Evolutionary conservation across 2,797 vertebrate species (phyloP).

Genomic region (Characodon lateralis): DNA sequence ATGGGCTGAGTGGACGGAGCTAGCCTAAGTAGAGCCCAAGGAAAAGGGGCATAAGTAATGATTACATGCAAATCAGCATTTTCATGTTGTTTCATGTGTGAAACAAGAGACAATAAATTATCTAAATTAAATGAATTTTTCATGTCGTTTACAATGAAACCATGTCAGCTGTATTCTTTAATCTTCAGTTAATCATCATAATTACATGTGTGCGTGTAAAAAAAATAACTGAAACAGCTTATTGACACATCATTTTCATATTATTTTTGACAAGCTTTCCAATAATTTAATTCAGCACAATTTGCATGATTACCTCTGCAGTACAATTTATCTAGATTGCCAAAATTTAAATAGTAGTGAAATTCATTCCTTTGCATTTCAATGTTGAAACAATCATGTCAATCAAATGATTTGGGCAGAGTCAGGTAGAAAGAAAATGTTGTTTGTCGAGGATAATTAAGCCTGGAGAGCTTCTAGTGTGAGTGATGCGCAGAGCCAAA

Average conservation of each 20-base stretch:
- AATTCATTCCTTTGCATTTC: slow-evolving; percentile 19
- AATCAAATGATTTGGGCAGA: slow-evolving; percentile 27
- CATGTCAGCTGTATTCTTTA: not conserved
- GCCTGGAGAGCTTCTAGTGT: slow-evolving; percentile 24
- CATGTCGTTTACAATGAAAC: not conserved
- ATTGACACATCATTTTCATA: slow-evolving; percentile 34
- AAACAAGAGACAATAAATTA: not conserved
- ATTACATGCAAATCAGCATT: not conserved
- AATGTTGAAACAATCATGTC: slow-evolving; percentile 31
- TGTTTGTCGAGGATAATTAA: slow-evolving; percentile 35
- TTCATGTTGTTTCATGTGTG: slow-evolving; percentile 7
- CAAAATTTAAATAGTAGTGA: slow-evolving; percentile 24
- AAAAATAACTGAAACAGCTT: slow-evolving; percentile 25
- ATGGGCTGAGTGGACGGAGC: too few relatives aligned
- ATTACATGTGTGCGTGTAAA: slow-evolving; percentile 5
- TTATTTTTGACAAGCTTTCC: slow-evolving; percentile 26
- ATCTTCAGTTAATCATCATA: slow-evolving; percentile 23
- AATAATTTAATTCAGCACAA: slow-evolving; percentile 25
- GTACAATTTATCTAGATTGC: slow-evolving; percentile 17
- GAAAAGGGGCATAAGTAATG: not conserved
- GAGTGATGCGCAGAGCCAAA: slow-evolving; percentile 32
- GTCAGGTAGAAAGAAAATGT: slow-evolving; percentile 11
- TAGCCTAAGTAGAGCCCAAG: too few relatives aligned
- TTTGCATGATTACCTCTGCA: slow-evolving; percentile 31
- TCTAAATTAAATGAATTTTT: not conserved